Conservation (phyloP, 2,113 vertebrate species). For the Entosphenus tridentatus region DNA sequence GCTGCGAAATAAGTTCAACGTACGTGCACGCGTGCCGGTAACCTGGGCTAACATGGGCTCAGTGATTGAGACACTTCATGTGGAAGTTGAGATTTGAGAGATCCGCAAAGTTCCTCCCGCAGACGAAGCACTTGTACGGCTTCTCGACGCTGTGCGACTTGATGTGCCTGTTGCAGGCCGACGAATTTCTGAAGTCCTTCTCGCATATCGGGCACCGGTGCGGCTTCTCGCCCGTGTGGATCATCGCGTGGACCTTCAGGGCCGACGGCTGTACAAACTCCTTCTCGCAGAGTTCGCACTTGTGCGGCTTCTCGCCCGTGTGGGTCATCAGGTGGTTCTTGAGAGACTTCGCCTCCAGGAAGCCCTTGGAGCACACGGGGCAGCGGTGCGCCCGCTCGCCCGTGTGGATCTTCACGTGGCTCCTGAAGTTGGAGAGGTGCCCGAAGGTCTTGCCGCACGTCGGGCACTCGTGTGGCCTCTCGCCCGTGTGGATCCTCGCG, state of each 20-base stretch:
- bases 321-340: conserved; percentile 2
- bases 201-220: conserved; percentile 3
- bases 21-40: too few species aligned
- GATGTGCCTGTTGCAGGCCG: neutral
- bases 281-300: conserved; percentile 20
- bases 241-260: neutral
- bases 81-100: too few species aligned
- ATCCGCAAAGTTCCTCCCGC: conserved; percentile 16
- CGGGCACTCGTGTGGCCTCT: conserved; percentile 93
- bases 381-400: conserved; percentile 82
- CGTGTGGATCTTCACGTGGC: conserved; percentile 90
- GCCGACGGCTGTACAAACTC: neutral
- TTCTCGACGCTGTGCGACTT: neutral
- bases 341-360: neutral
- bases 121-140: conserved; percentile 9
- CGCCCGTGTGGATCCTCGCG: conserved; percentile 89
- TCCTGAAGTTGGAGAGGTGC: conserved; percentile 83
- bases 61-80: too few species aligned
- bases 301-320: conserved; percentile 22
- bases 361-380: neutral
- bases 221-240: neutral
- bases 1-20: too few species aligned
- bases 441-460: conserved; percentile 98
- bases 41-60: too few species aligned
- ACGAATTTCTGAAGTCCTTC: neutral